phyloP scores from a whole-genome alignment of 2,113 vertebrate genomes.

The human region GRCh38 chr21:16670501-16671000 shows the following conservation, averaged over 20 bases:
- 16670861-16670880: neutral
- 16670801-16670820: neutral
- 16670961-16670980: neutral
- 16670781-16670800: neutral
- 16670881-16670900: neutral
- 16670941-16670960: neutral
- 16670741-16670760: neutral
- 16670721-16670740: slow-evolving; percentile 8
- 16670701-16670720: neutral
- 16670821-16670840: slow-evolving; percentile 17
- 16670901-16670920: neutral
- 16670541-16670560: slow-evolving; percentile 19
- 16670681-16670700: slow-evolving; percentile 1
- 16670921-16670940: neutral
- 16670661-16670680: slow-evolving; percentile 25
- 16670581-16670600: slow-evolving; percentile 43
- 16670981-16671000: neutral
- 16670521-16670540: neutral
- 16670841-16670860: neutral
- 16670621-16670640: slow-evolving; percentile 23
- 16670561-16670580: slow-evolving; percentile 40
- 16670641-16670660: slow-evolving; percentile 50
- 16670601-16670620: slow-evolving; percentile 57
- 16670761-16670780: neutral
- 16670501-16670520: neutral